Conservation (phyloP, 1,140 invertebrate species). For the Chymomyza costata region DNA sequence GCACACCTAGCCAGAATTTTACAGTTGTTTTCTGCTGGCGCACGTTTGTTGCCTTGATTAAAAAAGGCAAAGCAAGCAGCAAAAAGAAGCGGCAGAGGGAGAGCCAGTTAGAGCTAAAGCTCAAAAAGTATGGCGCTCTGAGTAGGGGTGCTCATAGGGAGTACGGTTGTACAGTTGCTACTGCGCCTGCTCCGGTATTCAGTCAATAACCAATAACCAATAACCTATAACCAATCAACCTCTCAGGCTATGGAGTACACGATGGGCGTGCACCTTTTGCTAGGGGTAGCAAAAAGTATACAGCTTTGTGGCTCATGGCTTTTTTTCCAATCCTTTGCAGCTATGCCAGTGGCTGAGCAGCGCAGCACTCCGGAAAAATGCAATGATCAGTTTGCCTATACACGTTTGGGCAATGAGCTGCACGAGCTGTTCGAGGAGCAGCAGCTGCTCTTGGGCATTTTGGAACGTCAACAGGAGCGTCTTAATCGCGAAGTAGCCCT, state of each 20-base stretch:
- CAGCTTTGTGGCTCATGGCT: too few relatives aligned
- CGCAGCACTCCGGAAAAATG: constrained; percentile 2
- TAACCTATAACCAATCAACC: constrained; percentile 21
- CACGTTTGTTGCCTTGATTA: too few relatives aligned
- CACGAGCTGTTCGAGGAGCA: constrained; percentile 35
- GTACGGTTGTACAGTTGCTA: constrained; percentile 29
- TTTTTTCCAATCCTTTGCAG: too few relatives aligned
- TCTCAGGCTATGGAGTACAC: background rate
- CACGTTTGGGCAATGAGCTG: constrained; percentile 14
- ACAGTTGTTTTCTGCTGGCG: too few relatives aligned
- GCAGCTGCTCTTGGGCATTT: constrained; percentile 5
- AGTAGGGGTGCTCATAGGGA: too few relatives aligned
- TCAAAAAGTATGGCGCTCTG: too few relatives aligned
- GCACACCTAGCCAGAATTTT: too few relatives aligned
- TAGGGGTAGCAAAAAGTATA: constrained; percentile 28
- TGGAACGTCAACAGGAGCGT: too few relatives aligned
- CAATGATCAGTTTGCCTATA: background rate
- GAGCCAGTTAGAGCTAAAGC: background rate
- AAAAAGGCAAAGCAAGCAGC: background rate
- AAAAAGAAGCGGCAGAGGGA: background rate
- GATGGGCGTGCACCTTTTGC: constrained; percentile 23
- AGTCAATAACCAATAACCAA: constrained; percentile 31
- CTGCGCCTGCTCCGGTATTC: constrained; percentile 49
- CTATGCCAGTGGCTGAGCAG: constrained; percentile 11
- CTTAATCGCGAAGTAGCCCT: too few relatives aligned